Conservation (phyloP, 2,888 invertebrate species). For the Andrena minutula region DNA sequence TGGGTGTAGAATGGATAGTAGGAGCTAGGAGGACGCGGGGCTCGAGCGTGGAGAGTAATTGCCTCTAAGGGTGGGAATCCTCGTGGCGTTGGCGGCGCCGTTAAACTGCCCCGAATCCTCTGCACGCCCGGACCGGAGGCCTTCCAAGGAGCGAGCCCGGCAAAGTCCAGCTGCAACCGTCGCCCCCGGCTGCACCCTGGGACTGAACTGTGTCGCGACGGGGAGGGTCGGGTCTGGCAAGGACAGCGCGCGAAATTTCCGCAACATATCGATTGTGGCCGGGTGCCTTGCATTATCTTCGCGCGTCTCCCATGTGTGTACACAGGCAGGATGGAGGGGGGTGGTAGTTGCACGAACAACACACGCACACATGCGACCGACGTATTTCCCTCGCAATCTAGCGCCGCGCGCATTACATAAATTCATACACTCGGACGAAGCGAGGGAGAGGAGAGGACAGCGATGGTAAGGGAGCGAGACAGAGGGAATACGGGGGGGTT, state of each 20-base stretch:
- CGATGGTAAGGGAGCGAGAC: slow-evolving; percentile 11
- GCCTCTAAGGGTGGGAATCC: slow-evolving; percentile 7
- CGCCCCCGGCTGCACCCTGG: slow-evolving; percentile 2
- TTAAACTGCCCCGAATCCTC: slow-evolving; percentile 24
- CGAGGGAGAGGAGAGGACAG: neutral
- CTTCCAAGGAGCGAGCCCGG: slow-evolving; percentile 23
- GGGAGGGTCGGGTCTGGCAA: slow-evolving; percentile 29
- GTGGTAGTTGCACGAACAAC: slow-evolving; percentile 65
- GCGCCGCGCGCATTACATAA: slow-evolving; percentile 81
- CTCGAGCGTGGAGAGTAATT: slow-evolving; percentile 5
- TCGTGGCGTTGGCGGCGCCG: neutral
- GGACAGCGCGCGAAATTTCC: slow-evolving; percentile 75
- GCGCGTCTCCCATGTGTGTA: slow-evolving; percentile 14
- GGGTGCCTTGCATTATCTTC: slow-evolving; percentile 75
- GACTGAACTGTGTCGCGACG: neutral
- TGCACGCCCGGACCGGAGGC: neutral
- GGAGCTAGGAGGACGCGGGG: no score
- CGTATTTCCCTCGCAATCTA: slow-evolving; percentile 80
- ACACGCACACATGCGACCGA: slow-evolving; percentile 70
- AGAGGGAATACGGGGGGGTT: neutral
- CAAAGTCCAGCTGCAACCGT: slow-evolving; percentile 39
- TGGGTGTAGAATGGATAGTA: no score
- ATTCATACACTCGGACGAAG: slow-evolving; percentile 73
- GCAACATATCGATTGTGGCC: slow-evolving; percentile 76
- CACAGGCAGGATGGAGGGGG: slow-evolving; percentile 46